These are phyloP conservation scores for Masnerella sp. DNA, from an alignment of 2,888 invertebrate species.

Conservation along the genomic window DNA sequence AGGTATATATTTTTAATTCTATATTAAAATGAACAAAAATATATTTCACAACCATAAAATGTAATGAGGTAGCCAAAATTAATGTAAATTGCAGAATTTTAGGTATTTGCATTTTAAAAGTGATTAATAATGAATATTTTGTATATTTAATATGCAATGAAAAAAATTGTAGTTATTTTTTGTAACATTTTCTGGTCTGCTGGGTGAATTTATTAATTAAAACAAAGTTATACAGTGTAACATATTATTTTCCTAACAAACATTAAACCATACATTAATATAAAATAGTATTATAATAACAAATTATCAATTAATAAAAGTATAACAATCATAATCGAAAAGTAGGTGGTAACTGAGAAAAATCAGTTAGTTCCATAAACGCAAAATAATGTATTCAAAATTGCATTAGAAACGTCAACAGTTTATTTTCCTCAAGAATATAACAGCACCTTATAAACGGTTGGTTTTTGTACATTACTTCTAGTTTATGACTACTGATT, in stretches of 20 bases:
- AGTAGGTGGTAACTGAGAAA: too few species aligned
- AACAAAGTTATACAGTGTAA: neutral
- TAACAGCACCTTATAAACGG: neutral
- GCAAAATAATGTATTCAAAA: neutral
- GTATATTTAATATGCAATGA: too few species aligned
- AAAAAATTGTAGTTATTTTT: too few species aligned
- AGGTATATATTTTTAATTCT: too few species aligned
- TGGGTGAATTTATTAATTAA: conserved; percentile 1
- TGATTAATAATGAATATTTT: too few species aligned
- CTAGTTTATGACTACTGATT: neutral
- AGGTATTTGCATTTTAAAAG: too few species aligned
- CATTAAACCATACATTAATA: neutral
- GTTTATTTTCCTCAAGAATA: neutral
- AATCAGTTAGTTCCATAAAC: conserved; percentile 1
- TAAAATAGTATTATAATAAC: conserved; percentile 1
- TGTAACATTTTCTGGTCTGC: too few species aligned
- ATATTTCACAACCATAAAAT: too few species aligned
- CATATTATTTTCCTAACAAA: conserved; percentile 1
- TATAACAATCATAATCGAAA: neutral
- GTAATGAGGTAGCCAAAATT: too few species aligned
- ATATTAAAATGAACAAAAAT: too few species aligned
- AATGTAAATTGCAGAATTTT: too few species aligned
- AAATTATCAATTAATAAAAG: too few species aligned
- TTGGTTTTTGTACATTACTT: neutral
- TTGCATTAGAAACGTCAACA: conserved; percentile 4